Percentiles rank a stretch among this genome's conserved stretches.
Evolutionary conservation across 2,888 invertebrate genomes (phyloP).

Genomic region (Leptopilina drosophilae): DNA sequence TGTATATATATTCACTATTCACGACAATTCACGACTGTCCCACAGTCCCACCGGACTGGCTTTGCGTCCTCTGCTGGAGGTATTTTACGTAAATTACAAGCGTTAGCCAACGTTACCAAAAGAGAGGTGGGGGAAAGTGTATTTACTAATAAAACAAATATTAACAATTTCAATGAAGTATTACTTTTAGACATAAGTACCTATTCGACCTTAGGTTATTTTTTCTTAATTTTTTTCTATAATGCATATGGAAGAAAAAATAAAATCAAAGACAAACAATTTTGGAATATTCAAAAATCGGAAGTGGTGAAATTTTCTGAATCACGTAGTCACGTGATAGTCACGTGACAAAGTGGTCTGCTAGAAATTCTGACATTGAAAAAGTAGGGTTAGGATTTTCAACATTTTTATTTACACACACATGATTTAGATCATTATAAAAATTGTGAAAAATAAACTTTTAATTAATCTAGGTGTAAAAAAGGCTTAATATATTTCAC

Average conservation of each 20-base stretch:
- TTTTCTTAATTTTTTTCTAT: no score
- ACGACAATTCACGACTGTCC: constrained; percentile 1
- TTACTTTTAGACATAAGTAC: no score
- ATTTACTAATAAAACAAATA: no score
- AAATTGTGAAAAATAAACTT: not conserved
- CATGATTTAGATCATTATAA: not conserved
- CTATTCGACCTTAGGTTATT: no score
- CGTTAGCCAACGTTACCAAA: no score
- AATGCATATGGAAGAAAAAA: no score
- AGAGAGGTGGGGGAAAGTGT: no score
- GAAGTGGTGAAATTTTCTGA: not conserved
- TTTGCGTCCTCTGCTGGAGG: no score
- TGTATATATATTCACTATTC: constrained; percentile 35
- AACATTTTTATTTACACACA: not conserved
- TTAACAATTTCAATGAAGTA: no score
- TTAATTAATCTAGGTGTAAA: not conserved
- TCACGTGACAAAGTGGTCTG: constrained; percentile 24
- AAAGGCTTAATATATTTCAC: not conserved
- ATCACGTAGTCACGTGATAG: not conserved
- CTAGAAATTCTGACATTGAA: constrained; percentile 16
- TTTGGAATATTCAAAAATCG: constrained; percentile 5
- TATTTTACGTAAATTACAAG: no score
- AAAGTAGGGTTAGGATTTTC: constrained; percentile 23
- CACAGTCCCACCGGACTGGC: no score
- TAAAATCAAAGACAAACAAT: no score